Evolutionary conservation across 2,888 invertebrate genomes (phyloP).

Genomic region (Caenorhabditis becei): DNA sequence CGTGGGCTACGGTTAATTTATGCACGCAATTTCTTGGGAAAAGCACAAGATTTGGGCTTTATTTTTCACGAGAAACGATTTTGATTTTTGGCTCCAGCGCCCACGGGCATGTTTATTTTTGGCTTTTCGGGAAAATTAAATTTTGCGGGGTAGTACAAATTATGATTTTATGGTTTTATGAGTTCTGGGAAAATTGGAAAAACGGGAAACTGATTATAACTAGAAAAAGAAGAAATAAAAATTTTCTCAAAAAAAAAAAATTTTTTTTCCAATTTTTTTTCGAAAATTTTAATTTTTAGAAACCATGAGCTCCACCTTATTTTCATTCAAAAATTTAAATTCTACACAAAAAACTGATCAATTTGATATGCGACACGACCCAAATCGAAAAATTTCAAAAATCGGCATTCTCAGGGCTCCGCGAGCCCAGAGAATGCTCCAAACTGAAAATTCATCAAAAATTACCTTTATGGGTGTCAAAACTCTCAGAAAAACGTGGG

Average conservation of each 20-base stretch:
- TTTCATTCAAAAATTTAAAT: background rate
- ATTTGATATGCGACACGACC: conserved; percentile 4
- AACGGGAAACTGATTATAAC: too few species aligned
- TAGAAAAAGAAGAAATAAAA: too few species aligned
- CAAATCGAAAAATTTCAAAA: background rate
- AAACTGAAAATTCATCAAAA: background rate
- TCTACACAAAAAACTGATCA: background rate
- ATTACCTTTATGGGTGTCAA: background rate
- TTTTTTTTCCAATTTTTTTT: too few species aligned
- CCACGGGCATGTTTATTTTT: too few species aligned
- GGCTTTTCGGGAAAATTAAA: background rate
- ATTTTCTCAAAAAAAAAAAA: too few species aligned
- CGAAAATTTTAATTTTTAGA: background rate
- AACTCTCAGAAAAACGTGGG: background rate
- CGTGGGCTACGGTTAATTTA: conserved; percentile 1
- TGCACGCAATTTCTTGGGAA: background rate
- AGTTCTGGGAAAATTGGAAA: background rate
- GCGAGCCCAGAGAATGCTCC: background rate
- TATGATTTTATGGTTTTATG: background rate
- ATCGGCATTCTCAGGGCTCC: background rate
- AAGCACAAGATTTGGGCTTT: background rate
- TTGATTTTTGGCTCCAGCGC: too few species aligned
- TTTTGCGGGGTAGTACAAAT: background rate
- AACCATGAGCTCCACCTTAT: background rate
- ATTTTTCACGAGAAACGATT: background rate